phyloP scores from a whole-genome alignment of 2,888 invertebrate genomes.

The Nephrotoma guestfalica region DNA sequence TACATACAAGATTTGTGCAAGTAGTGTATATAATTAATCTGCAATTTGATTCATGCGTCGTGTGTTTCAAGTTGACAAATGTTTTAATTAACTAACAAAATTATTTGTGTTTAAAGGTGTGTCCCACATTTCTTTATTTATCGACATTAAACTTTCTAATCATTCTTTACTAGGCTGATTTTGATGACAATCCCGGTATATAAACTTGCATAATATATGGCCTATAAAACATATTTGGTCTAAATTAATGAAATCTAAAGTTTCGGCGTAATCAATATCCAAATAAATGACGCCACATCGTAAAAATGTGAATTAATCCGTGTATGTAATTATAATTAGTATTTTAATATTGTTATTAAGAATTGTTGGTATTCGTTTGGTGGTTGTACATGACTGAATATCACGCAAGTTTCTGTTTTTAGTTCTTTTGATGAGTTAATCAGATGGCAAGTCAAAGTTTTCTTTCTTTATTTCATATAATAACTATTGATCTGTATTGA shows the following conservation, averaged over 20 bases:
- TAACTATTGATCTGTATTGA: background rate
- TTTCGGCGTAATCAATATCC: background rate
- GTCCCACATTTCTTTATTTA: background rate
- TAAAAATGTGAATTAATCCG: background rate
- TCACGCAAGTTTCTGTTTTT: background rate
- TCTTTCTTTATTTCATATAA: background rate
- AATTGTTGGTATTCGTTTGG: background rate
- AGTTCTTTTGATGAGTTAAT: background rate
- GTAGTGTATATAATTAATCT: no score
- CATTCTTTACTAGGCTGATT: background rate
- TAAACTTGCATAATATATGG: background rate
- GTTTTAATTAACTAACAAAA: background rate
- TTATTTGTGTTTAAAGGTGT: background rate
- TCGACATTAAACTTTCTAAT: background rate
- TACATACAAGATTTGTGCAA: no score
- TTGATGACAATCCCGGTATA: background rate
- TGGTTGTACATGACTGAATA: background rate
- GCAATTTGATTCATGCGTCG: background rate
- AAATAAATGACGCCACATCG: background rate
- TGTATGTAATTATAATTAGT: background rate
- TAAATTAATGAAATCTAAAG: background rate
- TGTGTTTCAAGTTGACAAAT: background rate
- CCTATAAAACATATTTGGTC: background rate
- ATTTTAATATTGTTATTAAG: background rate
- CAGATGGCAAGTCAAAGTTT: background rate